These are phyloP conservation scores for Dichetophora obliterata DNA, from an alignment of 2,888 invertebrate species.

Conservation along the genomic window DNA sequence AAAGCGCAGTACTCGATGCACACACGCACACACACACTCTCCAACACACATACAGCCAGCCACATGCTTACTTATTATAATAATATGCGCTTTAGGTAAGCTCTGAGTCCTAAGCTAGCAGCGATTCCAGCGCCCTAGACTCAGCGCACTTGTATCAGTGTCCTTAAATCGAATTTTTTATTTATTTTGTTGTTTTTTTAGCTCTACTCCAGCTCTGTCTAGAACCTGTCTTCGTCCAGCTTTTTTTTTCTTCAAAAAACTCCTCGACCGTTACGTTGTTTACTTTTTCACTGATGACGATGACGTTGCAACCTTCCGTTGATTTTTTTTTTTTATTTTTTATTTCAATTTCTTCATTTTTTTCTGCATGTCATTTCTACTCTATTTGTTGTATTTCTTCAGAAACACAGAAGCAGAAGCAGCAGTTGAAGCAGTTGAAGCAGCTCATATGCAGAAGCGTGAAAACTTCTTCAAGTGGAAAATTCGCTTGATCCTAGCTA, in stretches of 20 bases:
- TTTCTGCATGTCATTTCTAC: background rate
- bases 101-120: constrained; percentile 16
- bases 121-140: constrained; percentile 2
- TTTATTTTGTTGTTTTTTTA: background rate
- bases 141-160: constrained; percentile 15
- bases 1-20: constrained; percentile 34
- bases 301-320: background rate
- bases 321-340: background rate
- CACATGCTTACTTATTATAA: constrained; percentile 45
- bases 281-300: constrained; percentile 29
- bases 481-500: constrained; percentile 45
- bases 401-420: too few relatives aligned
- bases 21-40: constrained; percentile 24
- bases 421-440: background rate
- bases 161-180: constrained; percentile 19
- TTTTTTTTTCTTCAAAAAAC: background rate
- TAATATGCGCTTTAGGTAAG: constrained; percentile 44
- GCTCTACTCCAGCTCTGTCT: background rate
- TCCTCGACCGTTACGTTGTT: constrained; percentile 20
- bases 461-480: constrained; percentile 52
- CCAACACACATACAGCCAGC: constrained; percentile 18
- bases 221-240: background rate
- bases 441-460: constrained; percentile 40
- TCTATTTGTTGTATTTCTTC: background rate
- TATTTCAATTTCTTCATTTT: too few relatives aligned